These are phyloP conservation scores for Falco biarmicus DNA, from an alignment of 2,797 vertebrate genomes.

Conservation along the genomic window DNA sequence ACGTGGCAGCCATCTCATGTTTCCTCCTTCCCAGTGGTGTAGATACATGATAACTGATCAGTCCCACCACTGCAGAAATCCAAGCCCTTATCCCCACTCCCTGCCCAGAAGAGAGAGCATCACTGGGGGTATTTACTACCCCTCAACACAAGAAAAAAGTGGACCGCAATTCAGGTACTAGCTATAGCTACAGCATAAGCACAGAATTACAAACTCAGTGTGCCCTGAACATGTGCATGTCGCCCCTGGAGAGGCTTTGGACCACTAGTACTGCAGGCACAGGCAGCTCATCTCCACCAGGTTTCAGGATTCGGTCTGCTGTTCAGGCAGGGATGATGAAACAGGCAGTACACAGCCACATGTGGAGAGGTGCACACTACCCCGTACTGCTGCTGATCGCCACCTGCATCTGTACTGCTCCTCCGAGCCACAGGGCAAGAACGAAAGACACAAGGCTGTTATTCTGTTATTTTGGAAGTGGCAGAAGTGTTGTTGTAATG, in stretches of 20 bases:
- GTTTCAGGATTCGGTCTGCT: neutral
- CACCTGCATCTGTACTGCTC: neutral
- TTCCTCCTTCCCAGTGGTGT: neutral
- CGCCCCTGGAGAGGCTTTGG: neutral
- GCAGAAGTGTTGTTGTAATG: rapidly evolving
- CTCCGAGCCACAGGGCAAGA: neutral
- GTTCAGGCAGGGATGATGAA: rapidly evolving
- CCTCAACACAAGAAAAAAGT: neutral
- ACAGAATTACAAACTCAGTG: neutral
- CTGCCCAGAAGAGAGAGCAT: neutral
- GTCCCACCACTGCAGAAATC: neutral
- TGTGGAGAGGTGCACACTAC: rapidly evolving
- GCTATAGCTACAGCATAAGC: neutral
- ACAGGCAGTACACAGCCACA: rapidly evolving
- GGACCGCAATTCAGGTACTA: neutral
- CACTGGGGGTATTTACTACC: neutral
- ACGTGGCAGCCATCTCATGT: rapidly evolving
- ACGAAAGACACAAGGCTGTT: rapidly evolving
- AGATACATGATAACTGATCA: rapidly evolving
- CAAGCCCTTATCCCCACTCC: neutral
- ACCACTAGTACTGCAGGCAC: neutral
- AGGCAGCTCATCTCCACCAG: neutral
- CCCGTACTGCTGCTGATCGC: neutral
- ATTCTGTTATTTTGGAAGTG: neutral
- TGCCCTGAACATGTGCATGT: rapidly evolving